A percentile compares a stretch with the other conserved stretches of the same genome.
Evolutionary conservation across 2,888 invertebrate genomes (phyloP).

Genomic region (Drosophila crucigera): DNA sequence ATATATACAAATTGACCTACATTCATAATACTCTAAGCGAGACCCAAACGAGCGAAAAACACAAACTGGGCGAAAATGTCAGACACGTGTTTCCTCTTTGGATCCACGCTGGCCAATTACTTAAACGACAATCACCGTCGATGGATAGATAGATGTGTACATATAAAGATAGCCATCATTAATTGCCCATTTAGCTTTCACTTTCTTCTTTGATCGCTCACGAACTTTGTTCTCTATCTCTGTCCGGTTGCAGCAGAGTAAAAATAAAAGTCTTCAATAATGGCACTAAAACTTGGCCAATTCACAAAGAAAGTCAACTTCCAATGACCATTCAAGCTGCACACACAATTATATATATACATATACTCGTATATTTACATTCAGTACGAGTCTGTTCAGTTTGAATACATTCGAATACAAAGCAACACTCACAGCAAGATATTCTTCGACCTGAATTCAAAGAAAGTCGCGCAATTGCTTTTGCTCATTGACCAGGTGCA

Average conservation of each 20-base stretch:
- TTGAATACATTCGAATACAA: slow-evolving; percentile 1
- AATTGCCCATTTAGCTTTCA: slow-evolving; percentile 57
- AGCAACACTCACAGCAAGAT: background rate
- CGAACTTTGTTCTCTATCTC: slow-evolving; percentile 5
- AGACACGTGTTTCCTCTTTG: slow-evolving; percentile 41
- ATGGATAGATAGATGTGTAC: slow-evolving; percentile 6
- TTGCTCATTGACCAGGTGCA: background rate
- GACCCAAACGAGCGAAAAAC: background rate
- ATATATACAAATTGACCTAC: background rate
- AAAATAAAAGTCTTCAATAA: slow-evolving; percentile 36
- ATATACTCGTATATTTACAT: background rate
- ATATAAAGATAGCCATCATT: slow-evolving; percentile 37
- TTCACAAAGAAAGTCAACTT: slow-evolving; percentile 35
- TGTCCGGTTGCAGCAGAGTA: background rate
- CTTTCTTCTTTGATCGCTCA: slow-evolving; percentile 41
- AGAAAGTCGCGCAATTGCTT: slow-evolving; percentile 8
- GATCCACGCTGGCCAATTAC: slow-evolving; percentile 33
- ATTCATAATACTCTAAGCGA: background rate
- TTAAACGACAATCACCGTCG: slow-evolving; percentile 24
- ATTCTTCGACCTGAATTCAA: slow-evolving; percentile 6
- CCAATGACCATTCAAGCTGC: slow-evolving; percentile 9
- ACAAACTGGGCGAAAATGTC: slow-evolving; percentile 28
- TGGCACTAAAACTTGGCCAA: slow-evolving; percentile 26
- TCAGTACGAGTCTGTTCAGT: background rate
- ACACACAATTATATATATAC: background rate